phyloP scores from a whole-genome alignment of 2,797 vertebrate genomes.

The Hapalemur alaotrensis region DNA sequence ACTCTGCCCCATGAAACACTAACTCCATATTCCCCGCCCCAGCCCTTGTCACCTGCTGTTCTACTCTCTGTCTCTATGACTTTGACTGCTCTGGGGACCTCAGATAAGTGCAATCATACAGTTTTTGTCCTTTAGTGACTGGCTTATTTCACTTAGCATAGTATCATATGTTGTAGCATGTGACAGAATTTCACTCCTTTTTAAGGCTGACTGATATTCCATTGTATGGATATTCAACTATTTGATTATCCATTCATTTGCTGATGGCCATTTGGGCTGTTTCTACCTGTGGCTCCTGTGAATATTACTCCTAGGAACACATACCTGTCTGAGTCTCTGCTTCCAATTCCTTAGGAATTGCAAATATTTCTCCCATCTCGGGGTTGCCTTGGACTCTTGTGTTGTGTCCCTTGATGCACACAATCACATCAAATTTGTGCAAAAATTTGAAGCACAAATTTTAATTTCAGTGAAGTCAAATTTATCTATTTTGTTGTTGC shows the following conservation, averaged over 20 bases:
- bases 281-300: not conserved
- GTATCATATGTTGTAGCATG: fast-evolving
- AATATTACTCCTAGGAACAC: not conserved
- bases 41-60: fast-evolving
- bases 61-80: no score
- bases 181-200: not conserved
- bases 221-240: fast-evolving
- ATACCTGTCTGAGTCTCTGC: fast-evolving
- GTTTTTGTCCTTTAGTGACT: fast-evolving
- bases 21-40: fast-evolving
- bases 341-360: not conserved
- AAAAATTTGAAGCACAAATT: no score
- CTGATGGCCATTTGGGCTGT: no score
- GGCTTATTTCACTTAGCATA: not conserved
- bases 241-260: not conserved
- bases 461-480: not conserved
- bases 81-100: not conserved
- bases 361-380: not conserved
- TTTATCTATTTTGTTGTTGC: not conserved
- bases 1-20: fast-evolving
- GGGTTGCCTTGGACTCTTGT: not conserved
- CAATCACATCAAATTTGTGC: no score
- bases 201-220: fast-evolving
- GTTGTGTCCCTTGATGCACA: not conserved
- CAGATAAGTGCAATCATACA: fast-evolving